Conservation (phyloP, 2,797 vertebrate genomes). For the Phoxinus dragarum region DNA sequence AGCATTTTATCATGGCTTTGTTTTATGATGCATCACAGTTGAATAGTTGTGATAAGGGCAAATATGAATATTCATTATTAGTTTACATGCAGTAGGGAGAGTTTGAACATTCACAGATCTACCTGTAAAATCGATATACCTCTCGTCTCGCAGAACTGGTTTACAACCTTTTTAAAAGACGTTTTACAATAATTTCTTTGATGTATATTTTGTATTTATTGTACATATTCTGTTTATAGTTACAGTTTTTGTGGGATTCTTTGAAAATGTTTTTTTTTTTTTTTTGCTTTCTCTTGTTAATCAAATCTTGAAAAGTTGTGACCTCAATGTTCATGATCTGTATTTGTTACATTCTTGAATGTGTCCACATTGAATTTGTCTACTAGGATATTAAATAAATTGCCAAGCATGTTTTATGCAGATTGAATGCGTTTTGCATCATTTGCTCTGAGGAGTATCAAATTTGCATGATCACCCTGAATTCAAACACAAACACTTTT, state of each 20-base stretch:
- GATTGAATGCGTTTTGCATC: slow-evolving; percentile 7
- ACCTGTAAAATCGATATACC: slow-evolving; percentile 75
- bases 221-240: slow-evolving; percentile 48
- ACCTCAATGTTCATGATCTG: slow-evolving; percentile 43
- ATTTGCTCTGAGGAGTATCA: not conserved
- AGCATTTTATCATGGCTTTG: slow-evolving; percentile 6
- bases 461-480: not conserved
- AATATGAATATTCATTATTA: slow-evolving; percentile 12
- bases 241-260: slow-evolving; percentile 37
- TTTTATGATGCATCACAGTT: slow-evolving; percentile 15
- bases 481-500: slow-evolving; percentile 27
- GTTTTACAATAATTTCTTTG: slow-evolving; percentile 57
- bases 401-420: slow-evolving; percentile 34
- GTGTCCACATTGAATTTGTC: slow-evolving; percentile 38
- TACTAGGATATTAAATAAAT: slow-evolving; percentile 46
- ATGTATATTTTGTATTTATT: slow-evolving; percentile 47
- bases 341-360: slow-evolving; percentile 44
- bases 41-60: slow-evolving; percentile 21
- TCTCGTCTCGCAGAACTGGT: slow-evolving; percentile 63
- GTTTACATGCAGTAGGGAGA: slow-evolving; percentile 44
- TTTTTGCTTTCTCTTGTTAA: slow-evolving; percentile 38
- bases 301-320: slow-evolving; percentile 33
- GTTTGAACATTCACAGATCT: slow-evolving; percentile 67
- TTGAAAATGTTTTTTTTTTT: not conserved
- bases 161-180: slow-evolving; percentile 67